phyloP scores from a whole-genome alignment of 92 coral and sea anemone species.

The Umimayanthus chanpuru region DNA sequence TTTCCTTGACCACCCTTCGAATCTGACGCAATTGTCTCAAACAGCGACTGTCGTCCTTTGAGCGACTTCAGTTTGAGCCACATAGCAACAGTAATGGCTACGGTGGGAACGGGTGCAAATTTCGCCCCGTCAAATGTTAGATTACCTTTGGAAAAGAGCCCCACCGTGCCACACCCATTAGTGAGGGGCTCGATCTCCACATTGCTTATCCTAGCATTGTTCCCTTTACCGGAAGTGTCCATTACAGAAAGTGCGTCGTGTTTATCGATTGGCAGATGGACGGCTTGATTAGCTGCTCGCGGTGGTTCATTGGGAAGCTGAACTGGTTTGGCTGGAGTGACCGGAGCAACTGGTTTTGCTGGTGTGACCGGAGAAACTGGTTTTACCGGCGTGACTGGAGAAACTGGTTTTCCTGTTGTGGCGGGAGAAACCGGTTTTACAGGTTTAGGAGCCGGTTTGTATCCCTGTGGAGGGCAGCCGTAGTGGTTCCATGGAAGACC shows the following conservation, averaged over 20 bases:
- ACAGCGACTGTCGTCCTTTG: slow-evolving; percentile 71
- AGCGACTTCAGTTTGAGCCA: slow-evolving; percentile 70
- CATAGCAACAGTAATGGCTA: slow-evolving; percentile 74
- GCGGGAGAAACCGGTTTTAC: slow-evolving; percentile 35
- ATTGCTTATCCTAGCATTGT: slow-evolving; percentile 65
- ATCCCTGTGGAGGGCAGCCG: slow-evolving; percentile 73
- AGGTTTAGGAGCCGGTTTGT: slow-evolving; percentile 59
- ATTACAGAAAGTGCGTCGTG: slow-evolving; percentile 54
- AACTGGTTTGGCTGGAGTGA: not conserved
- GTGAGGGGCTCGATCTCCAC: slow-evolving; percentile 55
- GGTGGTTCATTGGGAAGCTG: slow-evolving; percentile 48
- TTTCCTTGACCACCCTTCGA: slow-evolving; percentile 58
- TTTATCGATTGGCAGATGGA: slow-evolving; percentile 70
- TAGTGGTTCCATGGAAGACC: slow-evolving; percentile 54
- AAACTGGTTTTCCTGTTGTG: slow-evolving; percentile 8
- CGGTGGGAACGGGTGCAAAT: slow-evolving; percentile 72
- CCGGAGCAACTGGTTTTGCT: not conserved
- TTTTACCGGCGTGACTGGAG: not conserved
- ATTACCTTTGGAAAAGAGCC: slow-evolving; percentile 71
- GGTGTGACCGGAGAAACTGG: slow-evolving; percentile 15
- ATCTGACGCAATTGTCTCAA: slow-evolving; percentile 61
- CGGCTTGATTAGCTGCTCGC: slow-evolving; percentile 43
- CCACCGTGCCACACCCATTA: slow-evolving; percentile 76
- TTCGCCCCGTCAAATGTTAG: slow-evolving; percentile 68
- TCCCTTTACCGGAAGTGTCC: slow-evolving; percentile 67